Base-by-base conservation (phyloP, 2,888 invertebrate species). In the Phortica magna region DNA sequence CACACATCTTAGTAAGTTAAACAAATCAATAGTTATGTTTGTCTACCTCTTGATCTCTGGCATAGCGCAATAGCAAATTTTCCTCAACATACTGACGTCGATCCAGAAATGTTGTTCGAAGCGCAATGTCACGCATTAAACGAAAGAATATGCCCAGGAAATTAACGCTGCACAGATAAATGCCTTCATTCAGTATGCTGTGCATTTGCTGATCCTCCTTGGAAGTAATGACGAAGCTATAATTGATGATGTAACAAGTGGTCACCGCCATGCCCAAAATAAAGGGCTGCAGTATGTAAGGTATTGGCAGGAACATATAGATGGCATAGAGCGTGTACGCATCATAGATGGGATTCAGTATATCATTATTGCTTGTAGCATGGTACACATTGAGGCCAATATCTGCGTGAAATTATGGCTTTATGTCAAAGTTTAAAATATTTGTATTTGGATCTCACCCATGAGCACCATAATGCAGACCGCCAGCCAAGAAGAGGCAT, bases 131-230 rank as follows among this genome's bases (percentile, higher is more conserved):
- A 81, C 96, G 96, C 94, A 98, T 95, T 83, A 96, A 94, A 75
- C 97, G 95, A 91, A 97, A 97, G 92, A 96, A 97, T n/a, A 97
- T 92, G 2, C 98, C 98, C 91, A 98, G 93, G 14, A 95, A 93
- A 90, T 97, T 98, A 9, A 96, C 94, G 81, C 96, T 95, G 17
- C 94, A 76, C 73, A 91, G 73, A 70, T 91, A 91, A 31, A 91
- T 89, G 17, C 82, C 92, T 88, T 98, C 97, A 9, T 95, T 95
- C 64, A 94, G 89, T 76, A 91, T 87, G 79, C 91, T 93, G 78
- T 90, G 91, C 74, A 92, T 91, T 82, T 91, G 91, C 59, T 92
- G 88, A 61, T 83, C 78, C 14, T 88, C 80, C 76, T 85, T 86
- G 41, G 80, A 64, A n/a, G 85, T 80, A 59, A 84, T 87, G 74